Conservation (phyloP, 2,888 invertebrate species). For the Heliconius charithonia region DNA sequence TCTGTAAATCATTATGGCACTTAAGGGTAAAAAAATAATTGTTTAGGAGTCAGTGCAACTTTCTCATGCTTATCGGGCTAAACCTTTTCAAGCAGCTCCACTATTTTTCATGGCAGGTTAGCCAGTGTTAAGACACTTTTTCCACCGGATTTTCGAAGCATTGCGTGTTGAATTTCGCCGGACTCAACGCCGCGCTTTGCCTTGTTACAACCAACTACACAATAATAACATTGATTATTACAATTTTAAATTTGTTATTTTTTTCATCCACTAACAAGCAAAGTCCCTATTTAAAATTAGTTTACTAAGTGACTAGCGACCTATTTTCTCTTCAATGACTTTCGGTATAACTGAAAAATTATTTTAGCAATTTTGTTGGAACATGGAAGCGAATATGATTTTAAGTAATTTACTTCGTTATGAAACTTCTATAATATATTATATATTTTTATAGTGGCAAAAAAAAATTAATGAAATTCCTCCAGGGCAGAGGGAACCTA, state of each 20-base stretch:
- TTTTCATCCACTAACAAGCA: background rate
- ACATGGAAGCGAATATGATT: constrained; percentile 16
- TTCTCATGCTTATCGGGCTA: too few species aligned
- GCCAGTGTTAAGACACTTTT: too few species aligned
- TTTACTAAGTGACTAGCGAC: constrained; percentile 19
- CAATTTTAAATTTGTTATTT: background rate
- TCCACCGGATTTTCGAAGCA: too few species aligned
- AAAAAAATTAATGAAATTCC: background rate
- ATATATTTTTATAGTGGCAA: background rate
- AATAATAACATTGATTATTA: background rate
- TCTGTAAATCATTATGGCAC: too few species aligned
- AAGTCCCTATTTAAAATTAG: constrained; percentile 5
- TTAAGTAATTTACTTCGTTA: constrained; percentile 10
- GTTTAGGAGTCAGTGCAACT: too few species aligned
- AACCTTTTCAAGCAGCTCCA: too few species aligned
- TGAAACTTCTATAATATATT: background rate
- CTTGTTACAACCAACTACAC: too few species aligned
- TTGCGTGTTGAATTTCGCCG: too few species aligned
- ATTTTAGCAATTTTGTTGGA: constrained; percentile 2
- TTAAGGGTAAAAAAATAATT: too few species aligned
- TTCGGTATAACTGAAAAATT: constrained; percentile 4
- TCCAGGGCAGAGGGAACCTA: too few species aligned
- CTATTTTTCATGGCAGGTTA: too few species aligned
- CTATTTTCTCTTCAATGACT: constrained; percentile 23
- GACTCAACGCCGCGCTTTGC: too few species aligned